phyloP scores from a whole-genome alignment of 1,140 invertebrate genomes.

The Lineus longissimus region DNA sequence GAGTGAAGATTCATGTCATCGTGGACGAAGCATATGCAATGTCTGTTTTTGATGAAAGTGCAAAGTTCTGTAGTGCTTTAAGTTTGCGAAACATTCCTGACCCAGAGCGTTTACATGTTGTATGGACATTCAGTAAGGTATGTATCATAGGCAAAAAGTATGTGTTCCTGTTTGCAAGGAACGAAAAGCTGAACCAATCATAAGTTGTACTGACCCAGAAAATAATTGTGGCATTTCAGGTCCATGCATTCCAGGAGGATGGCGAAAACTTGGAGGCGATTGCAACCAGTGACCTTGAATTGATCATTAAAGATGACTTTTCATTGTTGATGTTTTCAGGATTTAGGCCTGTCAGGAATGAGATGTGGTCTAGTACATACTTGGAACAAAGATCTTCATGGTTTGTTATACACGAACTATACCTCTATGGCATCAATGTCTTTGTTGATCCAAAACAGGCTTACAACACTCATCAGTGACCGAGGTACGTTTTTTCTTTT shows the following conservation, averaged over 20 bases:
- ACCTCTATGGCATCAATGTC: not conserved
- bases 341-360: slow-evolving; percentile 9
- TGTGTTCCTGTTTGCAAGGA: slow-evolving; percentile 3
- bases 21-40: slow-evolving; percentile 36
- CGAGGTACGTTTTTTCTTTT: too few species aligned
- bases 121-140: slow-evolving; percentile 39
- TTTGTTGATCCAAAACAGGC: not conserved
- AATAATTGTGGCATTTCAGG: too few species aligned
- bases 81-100: slow-evolving; percentile 26
- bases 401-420: not conserved
- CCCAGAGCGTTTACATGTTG: slow-evolving; percentile 27
- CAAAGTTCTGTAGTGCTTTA: slow-evolving; percentile 31
- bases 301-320: too few species aligned
- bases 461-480: slow-evolving; percentile 3
- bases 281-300: too few species aligned
- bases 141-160: slow-evolving; percentile 42
- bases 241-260: too few species aligned
- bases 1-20: slow-evolving; percentile 34
- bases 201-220: too few species aligned
- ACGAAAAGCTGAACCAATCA: too few species aligned
- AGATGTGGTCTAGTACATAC: slow-evolving; percentile 1
- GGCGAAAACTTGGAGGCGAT: too few species aligned
- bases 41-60: slow-evolving; percentile 26
- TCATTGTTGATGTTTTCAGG: slow-evolving; percentile 9
- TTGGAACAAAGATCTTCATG: not conserved